Evolutionary conservation across 2,888 invertebrate species (phyloP), one percentile per base, ranked within the genome.

Genomic region (Imbricaverruca yamaguchii): DNA sequence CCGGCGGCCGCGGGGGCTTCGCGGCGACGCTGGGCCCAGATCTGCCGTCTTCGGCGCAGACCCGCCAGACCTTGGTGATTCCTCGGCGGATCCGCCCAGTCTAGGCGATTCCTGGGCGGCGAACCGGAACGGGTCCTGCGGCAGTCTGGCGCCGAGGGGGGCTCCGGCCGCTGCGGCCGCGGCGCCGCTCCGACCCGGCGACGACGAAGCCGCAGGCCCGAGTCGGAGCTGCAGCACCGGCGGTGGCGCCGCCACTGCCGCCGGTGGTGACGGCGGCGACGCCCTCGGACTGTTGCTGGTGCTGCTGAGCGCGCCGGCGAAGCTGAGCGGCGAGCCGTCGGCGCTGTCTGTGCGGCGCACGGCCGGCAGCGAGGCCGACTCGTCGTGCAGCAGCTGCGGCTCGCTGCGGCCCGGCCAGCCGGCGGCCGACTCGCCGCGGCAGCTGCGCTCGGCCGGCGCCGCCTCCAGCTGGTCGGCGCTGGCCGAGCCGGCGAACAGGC

Each of bases 291-390:
- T 74, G 55, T 74, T 74, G 11, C 74, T 74, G 53, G 74, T 55
- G 74, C 74, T 74, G 55, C 74, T 74, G 21, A 74, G 55, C 18
- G 74, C 74, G 9, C 74, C 74, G 74, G 74, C 74, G 74, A 74
- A 74, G 74, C 74, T 74, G 21, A 74, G 74, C 55, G 74, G 74
- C 53, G 74, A 74, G 74, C 21, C 23, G 15, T 55, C 74, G 11
- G 23, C 59, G 15, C 12, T 11, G 15, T 11, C 11, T 0, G 2
- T 0, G 15, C 15, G 12, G 1, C 12, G 12, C 15, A 21, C 21
- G 18, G 53, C 74, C 21, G 74, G 74, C 53, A 74, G 74, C 21
- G 74, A 55, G 21, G 74, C 74, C 18, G 74, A 53, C 74, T 74
- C 74, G 21, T 74, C 74, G 21, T 74, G 74, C 11, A 23, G 0